phyloP scores from a whole-genome alignment of 2,113 vertebrate genomes.

The Dasypus novemcinctus region DNA sequence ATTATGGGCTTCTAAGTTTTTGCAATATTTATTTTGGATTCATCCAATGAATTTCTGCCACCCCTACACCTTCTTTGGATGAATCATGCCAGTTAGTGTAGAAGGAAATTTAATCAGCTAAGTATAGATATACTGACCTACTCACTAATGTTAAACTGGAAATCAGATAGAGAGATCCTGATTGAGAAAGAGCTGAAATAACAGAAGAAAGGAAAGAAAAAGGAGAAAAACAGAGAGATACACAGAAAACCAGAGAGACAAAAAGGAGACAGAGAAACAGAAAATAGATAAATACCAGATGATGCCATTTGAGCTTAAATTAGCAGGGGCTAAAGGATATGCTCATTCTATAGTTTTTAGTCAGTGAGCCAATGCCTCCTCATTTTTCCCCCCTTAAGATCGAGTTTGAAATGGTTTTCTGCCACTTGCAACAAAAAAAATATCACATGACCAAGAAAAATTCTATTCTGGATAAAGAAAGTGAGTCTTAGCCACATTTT shows the following conservation, averaged over 20 bases:
- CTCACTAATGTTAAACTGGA: neutral
- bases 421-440: neutral
- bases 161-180: neutral
- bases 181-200: neutral
- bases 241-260: neutral
- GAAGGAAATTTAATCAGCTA: too few species aligned
- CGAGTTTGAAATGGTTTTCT: neutral
- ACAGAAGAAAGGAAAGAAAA: neutral
- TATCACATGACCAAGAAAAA: neutral
- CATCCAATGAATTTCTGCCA: too few species aligned
- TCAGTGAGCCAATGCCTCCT: neutral
- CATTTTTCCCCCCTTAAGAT: neutral
- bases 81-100: too few species aligned
- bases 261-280: neutral
- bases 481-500: neutral
- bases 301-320: neutral
- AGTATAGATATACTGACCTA: too few species aligned
- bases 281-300: neutral
- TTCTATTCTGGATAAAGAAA: neutral
- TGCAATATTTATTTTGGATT: too few species aligned
- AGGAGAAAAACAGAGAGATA: neutral
- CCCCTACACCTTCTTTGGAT: too few species aligned
- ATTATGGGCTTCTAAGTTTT: too few species aligned
- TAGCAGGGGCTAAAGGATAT: neutral
- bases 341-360: neutral